Conservation (phyloP, 2,888 invertebrate species). For the Machimus rusticus region DNA sequence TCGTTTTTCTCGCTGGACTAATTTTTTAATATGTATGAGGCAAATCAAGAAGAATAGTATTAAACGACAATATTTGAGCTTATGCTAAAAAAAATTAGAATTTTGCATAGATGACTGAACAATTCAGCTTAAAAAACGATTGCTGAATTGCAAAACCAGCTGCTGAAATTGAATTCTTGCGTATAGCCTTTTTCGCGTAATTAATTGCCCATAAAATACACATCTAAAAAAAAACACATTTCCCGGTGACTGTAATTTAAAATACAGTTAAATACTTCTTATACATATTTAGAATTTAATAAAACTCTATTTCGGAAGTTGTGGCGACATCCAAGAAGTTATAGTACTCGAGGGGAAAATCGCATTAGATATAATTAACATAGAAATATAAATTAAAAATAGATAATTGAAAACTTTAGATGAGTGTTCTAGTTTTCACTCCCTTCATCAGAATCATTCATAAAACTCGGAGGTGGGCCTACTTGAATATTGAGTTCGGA, state of each 20-base stretch:
- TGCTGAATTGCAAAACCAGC: background rate
- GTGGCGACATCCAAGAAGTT: background rate
- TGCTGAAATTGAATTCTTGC: background rate
- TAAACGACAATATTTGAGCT: too few species aligned
- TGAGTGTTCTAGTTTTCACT: constrained; percentile 56
- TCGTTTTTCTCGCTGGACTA: too few species aligned
- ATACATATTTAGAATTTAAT: background rate
- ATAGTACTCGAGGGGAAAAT: background rate
- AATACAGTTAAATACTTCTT: background rate
- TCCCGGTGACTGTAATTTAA: background rate
- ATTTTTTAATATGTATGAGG: too few species aligned
- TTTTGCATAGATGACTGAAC: background rate
- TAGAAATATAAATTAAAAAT: background rate
- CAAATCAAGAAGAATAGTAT: too few species aligned
- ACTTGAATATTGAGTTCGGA: constrained; percentile 80
- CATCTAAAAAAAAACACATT: background rate
- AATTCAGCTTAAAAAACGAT: background rate
- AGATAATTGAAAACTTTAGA: background rate
- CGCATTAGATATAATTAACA: background rate
- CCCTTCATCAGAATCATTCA: constrained; percentile 74
- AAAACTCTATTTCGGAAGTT: background rate
- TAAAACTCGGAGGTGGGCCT: constrained; percentile 79
- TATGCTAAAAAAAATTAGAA: background rate
- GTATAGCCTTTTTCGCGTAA: background rate
- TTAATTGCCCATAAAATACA: background rate